Percentiles rank a stretch among this genome's conserved stretches.
phyloP scores from a whole-genome alignment of 2,113 vertebrate species.

The Hippocampus barbouri region DNA sequence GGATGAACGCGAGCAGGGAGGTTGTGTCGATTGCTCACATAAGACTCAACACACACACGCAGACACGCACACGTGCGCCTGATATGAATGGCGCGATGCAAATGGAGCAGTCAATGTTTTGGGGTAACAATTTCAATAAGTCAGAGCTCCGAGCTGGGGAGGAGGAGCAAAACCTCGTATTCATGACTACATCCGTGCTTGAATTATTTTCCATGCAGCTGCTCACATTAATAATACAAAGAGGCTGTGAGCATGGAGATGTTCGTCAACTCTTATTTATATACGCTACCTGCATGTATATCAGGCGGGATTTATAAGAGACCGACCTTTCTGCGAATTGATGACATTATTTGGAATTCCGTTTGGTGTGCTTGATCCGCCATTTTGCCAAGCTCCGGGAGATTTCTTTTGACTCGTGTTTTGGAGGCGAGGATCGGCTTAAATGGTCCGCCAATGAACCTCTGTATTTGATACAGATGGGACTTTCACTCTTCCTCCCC shows the following conservation, averaged over 20 bases:
- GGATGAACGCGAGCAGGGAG: slow-evolving; percentile 40
- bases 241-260: slow-evolving; percentile 1
- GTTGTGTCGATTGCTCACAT: slow-evolving; percentile 14
- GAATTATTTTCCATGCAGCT: slow-evolving; percentile 17
- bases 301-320: slow-evolving; percentile 8
- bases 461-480: slow-evolving; percentile 53
- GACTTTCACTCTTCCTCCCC: slow-evolving; percentile 29
- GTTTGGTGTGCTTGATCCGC: slow-evolving; percentile 14
- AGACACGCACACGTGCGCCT: not conserved
- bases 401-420: slow-evolving; percentile 51
- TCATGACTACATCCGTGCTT: slow-evolving; percentile 14
- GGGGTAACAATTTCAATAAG: not conserved
- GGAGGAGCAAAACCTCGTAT: not conserved
- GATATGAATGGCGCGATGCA: not conserved
- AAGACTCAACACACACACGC: slow-evolving; percentile 6
- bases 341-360: slow-evolving; percentile 15
- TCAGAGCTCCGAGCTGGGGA: not conserved
- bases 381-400: slow-evolving; percentile 41
- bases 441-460: slow-evolving; percentile 38
- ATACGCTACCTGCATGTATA: not conserved
- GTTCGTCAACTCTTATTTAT: slow-evolving; percentile 15
- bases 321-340: slow-evolving; percentile 5
- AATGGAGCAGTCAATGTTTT: slow-evolving; percentile 1
- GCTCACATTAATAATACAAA: slow-evolving; percentile 28
- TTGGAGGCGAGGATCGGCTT: slow-evolving; percentile 45